phyloP scores from a whole-genome alignment of 2,113 vertebrate genomes.

The human (Homo sapiens) region GRCh38 chr3:110907501-110908000 shows the following conservation, averaged over 20 bases:
- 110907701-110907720: constrained; percentile 34
- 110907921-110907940: neutral
- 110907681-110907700: neutral
- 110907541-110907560: neutral
- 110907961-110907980: neutral
- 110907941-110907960: neutral
- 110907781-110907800: neutral
- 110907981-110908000: neutral
- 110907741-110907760: neutral
- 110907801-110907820: neutral
- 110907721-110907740: neutral
- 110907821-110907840: neutral
- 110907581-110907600: neutral
- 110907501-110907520: neutral
- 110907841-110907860: neutral
- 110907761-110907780: neutral
- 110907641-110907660: neutral
- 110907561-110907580: neutral
- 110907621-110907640: neutral
- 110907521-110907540: neutral
- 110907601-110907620: constrained; percentile 43
- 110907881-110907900: neutral
- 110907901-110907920: neutral
- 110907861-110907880: neutral
- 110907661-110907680: neutral